Conservation (phyloP, 1,140 invertebrate genomes). For the Planococcus citri region DNA sequence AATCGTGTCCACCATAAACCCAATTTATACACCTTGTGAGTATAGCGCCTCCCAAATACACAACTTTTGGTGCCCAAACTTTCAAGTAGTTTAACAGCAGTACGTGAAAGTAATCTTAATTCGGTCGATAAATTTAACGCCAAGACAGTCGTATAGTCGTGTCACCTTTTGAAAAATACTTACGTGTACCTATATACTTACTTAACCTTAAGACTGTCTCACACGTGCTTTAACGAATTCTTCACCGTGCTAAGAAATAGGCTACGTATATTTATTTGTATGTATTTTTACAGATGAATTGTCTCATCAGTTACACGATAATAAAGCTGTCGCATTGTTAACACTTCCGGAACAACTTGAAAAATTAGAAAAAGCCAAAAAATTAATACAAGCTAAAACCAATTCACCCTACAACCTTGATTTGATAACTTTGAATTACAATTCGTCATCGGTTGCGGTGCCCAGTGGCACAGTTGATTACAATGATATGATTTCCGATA, state of each 20-base stretch:
- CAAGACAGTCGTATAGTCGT: no score
- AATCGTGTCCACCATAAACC: conserved; percentile 62
- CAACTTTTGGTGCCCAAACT: background rate
- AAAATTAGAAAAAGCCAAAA: conserved; percentile 34
- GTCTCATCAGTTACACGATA: conserved; percentile 49
- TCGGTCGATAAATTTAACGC: no score
- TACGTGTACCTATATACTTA: background rate
- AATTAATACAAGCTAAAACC: conserved; percentile 38
- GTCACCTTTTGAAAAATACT: no score
- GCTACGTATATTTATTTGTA: no score
- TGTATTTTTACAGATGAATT: conserved; percentile 53
- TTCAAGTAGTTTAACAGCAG: no score
- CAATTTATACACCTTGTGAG: conserved; percentile 64
- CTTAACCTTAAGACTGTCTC: no score
- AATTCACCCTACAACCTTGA: conserved; percentile 18
- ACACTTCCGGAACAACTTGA: conserved; percentile 40
- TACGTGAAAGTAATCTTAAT: no score
- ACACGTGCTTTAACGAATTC: no score
- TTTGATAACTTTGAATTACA: conserved; percentile 7
- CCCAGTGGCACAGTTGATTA: background rate
- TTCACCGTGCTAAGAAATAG: no score
- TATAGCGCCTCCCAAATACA: conserved; percentile 11
- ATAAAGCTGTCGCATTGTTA: conserved; percentile 51
- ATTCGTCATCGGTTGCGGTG: background rate
- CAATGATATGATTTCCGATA: conserved; percentile 22